Conservation (phyloP, 2,888 invertebrate species). For the Himalopsyche kuldschensis region DNA sequence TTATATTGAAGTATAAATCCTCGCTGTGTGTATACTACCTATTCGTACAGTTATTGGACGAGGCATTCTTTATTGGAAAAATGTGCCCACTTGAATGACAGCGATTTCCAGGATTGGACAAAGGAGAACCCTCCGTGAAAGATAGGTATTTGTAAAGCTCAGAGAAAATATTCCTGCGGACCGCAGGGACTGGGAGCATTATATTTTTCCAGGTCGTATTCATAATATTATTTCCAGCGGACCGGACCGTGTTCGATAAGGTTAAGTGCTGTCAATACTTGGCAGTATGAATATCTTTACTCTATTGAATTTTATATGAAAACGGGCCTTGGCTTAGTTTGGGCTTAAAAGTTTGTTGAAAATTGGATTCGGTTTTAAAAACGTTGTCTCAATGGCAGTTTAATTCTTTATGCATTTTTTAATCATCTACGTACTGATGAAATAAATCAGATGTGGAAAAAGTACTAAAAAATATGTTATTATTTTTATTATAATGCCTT, state of each 20-base stretch:
- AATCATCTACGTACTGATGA: too few species aligned
- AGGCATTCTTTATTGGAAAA: not conserved
- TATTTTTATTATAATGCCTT: too few species aligned
- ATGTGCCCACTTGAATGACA: not conserved
- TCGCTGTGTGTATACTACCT: not conserved
- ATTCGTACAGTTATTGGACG: not conserved
- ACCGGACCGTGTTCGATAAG: not conserved
- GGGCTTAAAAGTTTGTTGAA: too few species aligned
- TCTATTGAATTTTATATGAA: not conserved
- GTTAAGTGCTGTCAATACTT: not conserved
- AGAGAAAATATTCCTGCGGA: not conserved
- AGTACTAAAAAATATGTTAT: too few species aligned
- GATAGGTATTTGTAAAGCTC: not conserved
- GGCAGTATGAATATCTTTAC: not conserved
- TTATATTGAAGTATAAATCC: not conserved
- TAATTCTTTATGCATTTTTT: too few species aligned
- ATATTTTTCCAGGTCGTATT: not conserved
- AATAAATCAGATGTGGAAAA: too few species aligned
- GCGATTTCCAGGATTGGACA: not conserved
- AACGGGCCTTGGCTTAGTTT: too few species aligned
- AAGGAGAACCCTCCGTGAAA: not conserved
- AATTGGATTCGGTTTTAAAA: too few species aligned
- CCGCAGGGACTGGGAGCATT: not conserved
- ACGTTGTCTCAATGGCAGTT: too few species aligned
- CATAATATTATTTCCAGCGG: not conserved